Conservation (phyloP, 2,888 invertebrate species). For the Xylocampa areola region DNA sequence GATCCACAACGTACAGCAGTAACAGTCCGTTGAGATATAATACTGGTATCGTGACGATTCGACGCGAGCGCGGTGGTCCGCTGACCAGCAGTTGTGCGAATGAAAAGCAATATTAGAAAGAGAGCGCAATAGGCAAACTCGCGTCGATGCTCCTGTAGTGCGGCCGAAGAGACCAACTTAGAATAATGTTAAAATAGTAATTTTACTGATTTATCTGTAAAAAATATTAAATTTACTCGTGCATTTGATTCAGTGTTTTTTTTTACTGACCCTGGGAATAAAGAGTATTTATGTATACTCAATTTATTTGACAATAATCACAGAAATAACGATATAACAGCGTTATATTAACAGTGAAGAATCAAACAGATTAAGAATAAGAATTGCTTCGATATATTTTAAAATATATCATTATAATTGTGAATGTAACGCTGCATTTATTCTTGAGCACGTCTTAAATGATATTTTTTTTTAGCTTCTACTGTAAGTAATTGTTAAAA, state of each 20-base stretch:
- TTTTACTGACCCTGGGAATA: conserved; percentile 36
- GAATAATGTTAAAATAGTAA: conserved; percentile 40
- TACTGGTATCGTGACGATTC: conserved; percentile 40
- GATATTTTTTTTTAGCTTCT: conserved; percentile 38
- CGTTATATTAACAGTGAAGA: conserved; percentile 39
- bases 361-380: conserved; percentile 35
- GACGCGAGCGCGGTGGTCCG: conserved; percentile 41
- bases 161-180: conserved; percentile 40
- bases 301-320: conserved; percentile 38
- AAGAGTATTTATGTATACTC: conserved; percentile 37
- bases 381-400: conserved; percentile 35
- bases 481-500: conserved; percentile 38
- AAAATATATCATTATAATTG: conserved; percentile 32
- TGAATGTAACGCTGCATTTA: conserved; percentile 41
- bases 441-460: conserved; percentile 37
- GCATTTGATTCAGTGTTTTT: conserved; percentile 37
- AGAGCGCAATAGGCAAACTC: conserved; percentile 40
- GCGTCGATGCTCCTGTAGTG: conserved; percentile 41
- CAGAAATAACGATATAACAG: conserved; percentile 39
- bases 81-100: conserved; percentile 40
- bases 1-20: conserved; percentile 39
- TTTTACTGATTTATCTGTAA: conserved; percentile 37
- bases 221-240: conserved; percentile 38
- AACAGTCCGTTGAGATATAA: conserved; percentile 41
- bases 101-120: conserved; percentile 39